These are phyloP conservation scores for Chionoecetes opilio DNA, from an alignment of 1,140 invertebrate genomes.

Conservation along the genomic window DNA sequence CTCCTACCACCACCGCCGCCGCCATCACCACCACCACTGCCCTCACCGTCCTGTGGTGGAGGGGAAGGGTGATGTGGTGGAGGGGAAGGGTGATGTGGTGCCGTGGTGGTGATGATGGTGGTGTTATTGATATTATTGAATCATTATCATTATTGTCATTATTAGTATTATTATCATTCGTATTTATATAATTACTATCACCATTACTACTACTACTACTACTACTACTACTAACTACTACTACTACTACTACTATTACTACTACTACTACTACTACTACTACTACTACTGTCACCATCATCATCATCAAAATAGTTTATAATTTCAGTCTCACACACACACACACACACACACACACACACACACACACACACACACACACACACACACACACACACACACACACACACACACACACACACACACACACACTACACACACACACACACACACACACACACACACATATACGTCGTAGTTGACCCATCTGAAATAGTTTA, in stretches of 20 bases:
- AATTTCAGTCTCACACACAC: constrained; percentile 45
- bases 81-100: background rate
- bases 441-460: background rate
- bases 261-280: too few species aligned
- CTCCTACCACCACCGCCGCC: background rate
- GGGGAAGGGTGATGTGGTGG: background rate
- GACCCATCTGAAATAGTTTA: background rate
- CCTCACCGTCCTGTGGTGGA: background rate
- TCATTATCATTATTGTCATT: too few species aligned
- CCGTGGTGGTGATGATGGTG: too few species aligned
- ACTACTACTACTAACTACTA: too few species aligned
- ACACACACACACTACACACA: background rate
- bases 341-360: constrained; percentile 34
- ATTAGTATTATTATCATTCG: too few species aligned
- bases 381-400: background rate
- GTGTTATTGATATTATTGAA: too few species aligned
- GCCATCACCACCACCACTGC: background rate
- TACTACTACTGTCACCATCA: too few species aligned
- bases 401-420: background rate
- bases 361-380: background rate
- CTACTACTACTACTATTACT: too few species aligned
- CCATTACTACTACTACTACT: too few species aligned
- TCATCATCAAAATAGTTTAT: too few species aligned
- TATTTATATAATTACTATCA: too few species aligned
- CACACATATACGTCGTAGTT: too few species aligned